A percentile compares a stretch with the other conserved stretches of the same genome.
Conservation (phyloP, 2,888 invertebrate genomes). For the Lasioglossum lativentre region DNA sequence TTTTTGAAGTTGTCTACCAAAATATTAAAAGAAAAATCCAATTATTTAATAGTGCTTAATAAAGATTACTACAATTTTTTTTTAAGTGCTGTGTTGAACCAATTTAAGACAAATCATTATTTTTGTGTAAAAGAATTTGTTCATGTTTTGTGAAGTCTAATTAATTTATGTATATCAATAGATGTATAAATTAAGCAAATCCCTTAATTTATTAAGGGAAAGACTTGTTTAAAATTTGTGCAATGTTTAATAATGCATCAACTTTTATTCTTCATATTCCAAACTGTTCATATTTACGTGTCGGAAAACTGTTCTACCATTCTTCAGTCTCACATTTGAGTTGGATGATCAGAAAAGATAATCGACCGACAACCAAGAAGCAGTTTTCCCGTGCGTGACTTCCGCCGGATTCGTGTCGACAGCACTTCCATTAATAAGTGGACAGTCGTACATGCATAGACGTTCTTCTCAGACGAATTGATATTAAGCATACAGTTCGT, state of each 20-base stretch:
- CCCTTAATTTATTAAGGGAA: too few relatives aligned
- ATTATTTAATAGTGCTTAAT: too few relatives aligned
- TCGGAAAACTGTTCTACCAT: constrained; percentile 18
- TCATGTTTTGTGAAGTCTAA: too few relatives aligned
- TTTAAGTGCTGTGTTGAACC: too few relatives aligned
- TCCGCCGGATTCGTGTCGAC: constrained; percentile 59
- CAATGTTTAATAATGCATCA: constrained; percentile 24
- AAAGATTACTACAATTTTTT: too few relatives aligned
- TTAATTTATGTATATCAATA: too few relatives aligned
- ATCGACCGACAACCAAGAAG: constrained; percentile 38
- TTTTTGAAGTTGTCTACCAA: too few relatives aligned
- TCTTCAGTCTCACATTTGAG: constrained; percentile 25
- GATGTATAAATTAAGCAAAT: too few relatives aligned
- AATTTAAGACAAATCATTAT: too few relatives aligned
- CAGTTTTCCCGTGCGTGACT: constrained; percentile 52
- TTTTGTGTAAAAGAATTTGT: too few relatives aligned
- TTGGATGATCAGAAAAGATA: constrained; percentile 28
- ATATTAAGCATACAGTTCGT: constrained; percentile 4
- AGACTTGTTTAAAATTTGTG: background rate
- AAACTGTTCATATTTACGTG: constrained; percentile 10
- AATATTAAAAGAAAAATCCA: too few relatives aligned
- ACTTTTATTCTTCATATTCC: background rate
- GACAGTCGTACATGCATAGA: constrained; percentile 7
- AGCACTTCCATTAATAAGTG: constrained; percentile 47
- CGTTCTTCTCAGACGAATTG: constrained; percentile 10